phyloP scores from a whole-genome alignment of 2,113 vertebrate genomes.

The Saccopteryx bilineata region DNA sequence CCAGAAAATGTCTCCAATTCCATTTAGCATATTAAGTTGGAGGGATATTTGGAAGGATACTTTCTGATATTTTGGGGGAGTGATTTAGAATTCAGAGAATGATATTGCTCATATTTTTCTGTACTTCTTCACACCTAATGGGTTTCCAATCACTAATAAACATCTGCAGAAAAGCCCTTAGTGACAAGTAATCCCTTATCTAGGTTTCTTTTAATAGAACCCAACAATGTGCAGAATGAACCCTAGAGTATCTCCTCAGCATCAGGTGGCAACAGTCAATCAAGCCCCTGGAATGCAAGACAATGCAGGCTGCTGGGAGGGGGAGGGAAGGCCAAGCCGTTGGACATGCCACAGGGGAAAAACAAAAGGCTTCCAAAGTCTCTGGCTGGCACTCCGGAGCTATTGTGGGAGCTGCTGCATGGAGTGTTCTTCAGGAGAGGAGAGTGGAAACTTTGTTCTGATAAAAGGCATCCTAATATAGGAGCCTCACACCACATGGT shows the following conservation, averaged over 20 bases:
- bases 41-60: neutral
- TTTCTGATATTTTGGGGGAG: neutral
- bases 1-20: neutral
- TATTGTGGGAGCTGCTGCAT: slow-evolving; percentile 75
- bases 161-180: slow-evolving; percentile 91
- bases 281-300: slow-evolving; percentile 89
- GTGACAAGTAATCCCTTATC: slow-evolving; percentile 91
- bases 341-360: slow-evolving; percentile 78
- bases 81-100: slow-evolving; percentile 1
- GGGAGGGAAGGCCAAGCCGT: slow-evolving; percentile 80
- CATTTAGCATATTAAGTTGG: neutral
- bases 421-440: slow-evolving; percentile 74
- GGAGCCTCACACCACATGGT: slow-evolving; percentile 59
- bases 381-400: slow-evolving; percentile 70
- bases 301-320: slow-evolving; percentile 83
- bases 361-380: slow-evolving; percentile 83
- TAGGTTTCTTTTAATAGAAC: slow-evolving; percentile 91
- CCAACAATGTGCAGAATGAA: slow-evolving; percentile 90
- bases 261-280: slow-evolving; percentile 93
- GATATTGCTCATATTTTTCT: slow-evolving; percentile 11
- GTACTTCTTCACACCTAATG: slow-evolving; percentile 88
- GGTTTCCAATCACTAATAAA: slow-evolving; percentile 90
- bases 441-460: slow-evolving; percentile 78
- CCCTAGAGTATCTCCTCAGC: slow-evolving; percentile 88
- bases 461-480: slow-evolving; percentile 59